Evolutionary conservation across 2,888 invertebrate species (phyloP).

Genomic region (Mamestra brassicae): DNA sequence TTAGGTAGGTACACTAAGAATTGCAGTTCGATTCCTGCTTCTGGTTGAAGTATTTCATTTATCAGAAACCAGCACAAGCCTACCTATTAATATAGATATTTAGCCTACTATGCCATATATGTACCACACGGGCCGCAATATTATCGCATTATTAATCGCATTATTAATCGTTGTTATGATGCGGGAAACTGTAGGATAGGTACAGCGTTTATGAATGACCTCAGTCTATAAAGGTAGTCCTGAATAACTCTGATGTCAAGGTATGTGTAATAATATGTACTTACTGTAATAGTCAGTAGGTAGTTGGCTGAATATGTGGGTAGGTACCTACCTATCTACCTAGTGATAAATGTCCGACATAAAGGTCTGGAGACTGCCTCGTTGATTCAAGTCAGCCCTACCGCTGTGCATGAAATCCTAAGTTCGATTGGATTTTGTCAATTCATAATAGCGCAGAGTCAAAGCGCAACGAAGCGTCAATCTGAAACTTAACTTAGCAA

Average conservation of each 20-base stretch:
- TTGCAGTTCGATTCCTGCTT: not conserved
- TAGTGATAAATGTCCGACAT: not conserved
- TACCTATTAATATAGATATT: not conserved
- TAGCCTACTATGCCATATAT: not conserved
- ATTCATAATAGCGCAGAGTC: too few relatives aligned
- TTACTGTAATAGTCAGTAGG: not conserved
- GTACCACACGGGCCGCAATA: not conserved
- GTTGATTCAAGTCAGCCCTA: too few relatives aligned
- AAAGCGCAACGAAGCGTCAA: too few relatives aligned
- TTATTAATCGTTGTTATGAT: slow-evolving; percentile 16
- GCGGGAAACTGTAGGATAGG: slow-evolving; percentile 33
- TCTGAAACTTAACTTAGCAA: too few relatives aligned
- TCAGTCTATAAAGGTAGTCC: slow-evolving; percentile 4
- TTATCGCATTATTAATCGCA: too few relatives aligned
- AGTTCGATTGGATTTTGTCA: too few relatives aligned
- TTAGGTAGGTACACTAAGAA: not conserved
- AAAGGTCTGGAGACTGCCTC: too few relatives aligned
- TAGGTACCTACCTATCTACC: not conserved
- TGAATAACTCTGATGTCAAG: slow-evolving; percentile 20
- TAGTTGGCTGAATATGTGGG: not conserved
- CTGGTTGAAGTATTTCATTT: not conserved
- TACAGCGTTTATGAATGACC: not conserved
- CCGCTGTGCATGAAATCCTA: too few relatives aligned
- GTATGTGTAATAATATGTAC: not conserved
- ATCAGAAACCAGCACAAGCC: not conserved